These are phyloP conservation scores for Lophotriccus pileatus DNA, from an alignment of 2,797 vertebrate species.

Conservation along the genomic window DNA sequence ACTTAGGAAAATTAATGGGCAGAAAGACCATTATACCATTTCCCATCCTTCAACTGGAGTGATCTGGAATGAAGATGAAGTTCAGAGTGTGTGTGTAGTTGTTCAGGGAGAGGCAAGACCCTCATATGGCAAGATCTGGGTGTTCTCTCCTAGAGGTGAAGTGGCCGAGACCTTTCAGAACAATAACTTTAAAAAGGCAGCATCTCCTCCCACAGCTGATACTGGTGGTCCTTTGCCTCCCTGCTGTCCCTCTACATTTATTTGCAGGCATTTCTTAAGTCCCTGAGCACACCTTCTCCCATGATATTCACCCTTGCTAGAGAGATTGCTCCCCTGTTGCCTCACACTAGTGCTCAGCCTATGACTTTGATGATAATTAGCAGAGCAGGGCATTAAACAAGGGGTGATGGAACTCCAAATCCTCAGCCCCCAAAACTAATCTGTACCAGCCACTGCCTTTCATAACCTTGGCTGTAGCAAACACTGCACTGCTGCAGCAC, in stretches of 20 bases:
- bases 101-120: not conserved
- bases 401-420: not conserved
- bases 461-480: not conserved
- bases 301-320: not conserved
- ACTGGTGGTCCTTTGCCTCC: not conserved
- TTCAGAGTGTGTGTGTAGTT: fast-evolving
- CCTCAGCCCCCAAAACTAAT: fast-evolving
- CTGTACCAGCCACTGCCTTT: not conserved
- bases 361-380: not conserved
- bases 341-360: not conserved
- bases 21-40: not conserved
- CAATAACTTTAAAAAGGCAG: not conserved
- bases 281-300: not conserved
- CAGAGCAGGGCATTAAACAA: not conserved
- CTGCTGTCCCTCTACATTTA: not conserved
- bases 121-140: not conserved
- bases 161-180: not conserved
- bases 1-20: not conserved
- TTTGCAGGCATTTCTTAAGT: not conserved
- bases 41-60: not conserved
- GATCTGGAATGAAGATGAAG: not conserved
- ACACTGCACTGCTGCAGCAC: fast-evolving
- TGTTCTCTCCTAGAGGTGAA: not conserved
- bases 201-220: not conserved
- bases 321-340: not conserved